These are phyloP conservation scores for Spicauda simplicius DNA, from an alignment of 2,888 invertebrate species.

Conservation along the genomic window DNA sequence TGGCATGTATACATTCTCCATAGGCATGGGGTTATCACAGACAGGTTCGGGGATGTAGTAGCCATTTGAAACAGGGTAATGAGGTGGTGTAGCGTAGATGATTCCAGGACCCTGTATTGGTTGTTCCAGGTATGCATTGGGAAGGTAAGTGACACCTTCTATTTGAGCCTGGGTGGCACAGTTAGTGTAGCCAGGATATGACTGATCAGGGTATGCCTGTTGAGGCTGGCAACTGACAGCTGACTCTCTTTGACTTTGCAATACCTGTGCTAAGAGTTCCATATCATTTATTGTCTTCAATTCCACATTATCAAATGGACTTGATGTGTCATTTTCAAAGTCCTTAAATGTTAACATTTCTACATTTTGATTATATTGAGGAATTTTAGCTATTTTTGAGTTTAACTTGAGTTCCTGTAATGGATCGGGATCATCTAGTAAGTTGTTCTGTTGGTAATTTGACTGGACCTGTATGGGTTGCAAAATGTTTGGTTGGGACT, in stretches of 20 bases:
- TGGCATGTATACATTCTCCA: constrained; percentile 67
- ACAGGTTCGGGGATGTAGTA: constrained; percentile 64
- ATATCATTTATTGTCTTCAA: constrained; percentile 96
- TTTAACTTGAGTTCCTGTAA: constrained; percentile 67
- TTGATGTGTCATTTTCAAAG: constrained; percentile 96
- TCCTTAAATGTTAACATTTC: constrained; percentile 87
- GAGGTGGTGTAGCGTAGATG: constrained; percentile 68
- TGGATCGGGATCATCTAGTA: constrained; percentile 79
- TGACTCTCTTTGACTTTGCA: constrained; percentile 75
- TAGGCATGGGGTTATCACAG: constrained; percentile 55
- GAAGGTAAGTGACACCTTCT: constrained; percentile 67
- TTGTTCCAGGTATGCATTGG: constrained; percentile 70
- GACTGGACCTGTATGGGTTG: constrained; percentile 76
- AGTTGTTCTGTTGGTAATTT: constrained; percentile 62
- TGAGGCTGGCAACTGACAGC: constrained; percentile 58
- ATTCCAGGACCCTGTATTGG: constrained; percentile 62
- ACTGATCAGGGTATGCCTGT: constrained; percentile 55
- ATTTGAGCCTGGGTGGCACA: constrained; percentile 70
- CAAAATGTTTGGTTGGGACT: constrained; percentile 67
- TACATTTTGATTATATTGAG: constrained; percentile 66
- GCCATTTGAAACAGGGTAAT: constrained; percentile 65
- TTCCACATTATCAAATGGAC: constrained; percentile 97
- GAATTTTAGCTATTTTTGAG: constrained; percentile 62
- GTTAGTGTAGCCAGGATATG: constrained; percentile 57
- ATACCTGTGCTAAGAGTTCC: constrained; percentile 94